phyloP scores from a whole-genome alignment of 30 jellyfish, hydroid and myxozoan species.

The Turritopsis rubra region DNA sequence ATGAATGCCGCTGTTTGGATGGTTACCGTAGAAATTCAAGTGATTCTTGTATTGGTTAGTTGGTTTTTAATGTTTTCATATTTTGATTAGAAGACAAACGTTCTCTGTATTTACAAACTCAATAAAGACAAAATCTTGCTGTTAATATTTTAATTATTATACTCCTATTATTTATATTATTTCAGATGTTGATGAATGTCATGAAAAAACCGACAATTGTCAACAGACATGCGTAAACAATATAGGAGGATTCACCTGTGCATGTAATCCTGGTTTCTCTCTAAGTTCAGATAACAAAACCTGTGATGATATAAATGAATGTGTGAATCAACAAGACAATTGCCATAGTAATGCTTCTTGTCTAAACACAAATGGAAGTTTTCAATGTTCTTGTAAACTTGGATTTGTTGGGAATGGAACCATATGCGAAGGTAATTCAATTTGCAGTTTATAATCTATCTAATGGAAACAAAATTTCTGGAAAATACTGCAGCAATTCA shows the following conservation, averaged over 20 bases:
- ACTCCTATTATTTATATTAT: neutral
- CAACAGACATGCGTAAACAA: conserved; percentile 5
- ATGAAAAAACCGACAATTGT: conserved; percentile 14
- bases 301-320: conserved; percentile 21
- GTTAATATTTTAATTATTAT: too few relatives aligned
- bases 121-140: too few relatives aligned
- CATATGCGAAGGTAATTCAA: neutral
- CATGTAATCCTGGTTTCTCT: neutral
- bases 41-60: conserved; percentile 1
- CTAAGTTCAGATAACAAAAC: neutral
- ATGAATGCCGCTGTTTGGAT: neutral
- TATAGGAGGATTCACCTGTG: neutral
- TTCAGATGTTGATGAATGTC: conserved; percentile 3
- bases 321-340: neutral
- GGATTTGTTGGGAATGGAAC: conserved; percentile 18
- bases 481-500: neutral
- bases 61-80: neutral
- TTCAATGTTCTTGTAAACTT: conserved; percentile 17
- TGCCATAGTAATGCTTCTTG: conserved; percentile 19
- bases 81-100: neutral
- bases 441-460: neutral
- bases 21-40: conserved; percentile 12
- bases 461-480: neutral
- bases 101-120: too few relatives aligned
- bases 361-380: conserved; percentile 30